Evolutionary conservation across 1,140 invertebrate species (phyloP), one percentile per base, ranked within the genome.

Genomic region (Bombyx mori): DNA sequence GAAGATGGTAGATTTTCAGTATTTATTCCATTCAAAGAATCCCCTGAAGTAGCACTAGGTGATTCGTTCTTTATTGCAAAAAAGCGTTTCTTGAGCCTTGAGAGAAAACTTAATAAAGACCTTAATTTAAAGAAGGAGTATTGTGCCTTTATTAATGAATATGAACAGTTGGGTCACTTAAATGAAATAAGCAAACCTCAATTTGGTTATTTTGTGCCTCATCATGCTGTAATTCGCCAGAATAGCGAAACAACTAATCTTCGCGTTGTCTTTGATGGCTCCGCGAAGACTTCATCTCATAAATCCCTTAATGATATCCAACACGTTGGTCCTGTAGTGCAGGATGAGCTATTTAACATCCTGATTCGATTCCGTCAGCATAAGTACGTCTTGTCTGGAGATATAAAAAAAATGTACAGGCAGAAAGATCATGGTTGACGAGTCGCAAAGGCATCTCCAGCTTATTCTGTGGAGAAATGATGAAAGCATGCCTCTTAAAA

Each of bases 331-430:
- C 63, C 61, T 18, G 45, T 44, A 7, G 50, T 62, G n/a, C 64
- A 62, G 22, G 58, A 58, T 22, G 60, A 66, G 47, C 46, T 88
- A 7, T 58, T 75, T 12, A 56, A 62, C 5, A 73, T 85, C 52
- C 42, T 88, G 7, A 9, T 82, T 0, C 61, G 79, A 7, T 88
- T 86, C 62, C 56, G 81, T 54, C 54, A 60, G 52, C 64, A 79
- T 66, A 57, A 52, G 49, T 62, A 62, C 44, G 49, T 70, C 62
- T 26, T 88, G 8, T 58, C 67, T 5, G 73, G 69, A 0, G 85
- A 88, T 58, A 71, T 86, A 5, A 62, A 43, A n/a, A 54, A 54
- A 54, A 54, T 54, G 52, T 54, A 54, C 6, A 35, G 52, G 26
- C 52, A 54, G n/a, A n/a, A n/a, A n/a, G n/a, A 12, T 42, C 8